phyloP scores from a whole-genome alignment of 2,888 invertebrate species.

The Xestia c-nigrum region DNA sequence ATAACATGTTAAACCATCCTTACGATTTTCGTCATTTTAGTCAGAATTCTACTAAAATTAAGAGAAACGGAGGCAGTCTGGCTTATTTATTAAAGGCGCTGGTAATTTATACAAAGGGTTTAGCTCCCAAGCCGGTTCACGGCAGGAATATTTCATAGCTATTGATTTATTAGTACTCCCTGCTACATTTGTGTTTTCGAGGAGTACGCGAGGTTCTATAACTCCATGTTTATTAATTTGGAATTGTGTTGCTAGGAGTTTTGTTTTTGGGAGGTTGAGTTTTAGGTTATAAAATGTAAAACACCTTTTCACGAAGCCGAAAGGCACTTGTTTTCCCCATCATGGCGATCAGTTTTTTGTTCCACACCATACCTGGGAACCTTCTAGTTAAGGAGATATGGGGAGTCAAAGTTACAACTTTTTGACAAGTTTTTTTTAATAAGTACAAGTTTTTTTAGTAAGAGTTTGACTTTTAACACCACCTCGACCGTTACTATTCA shows the following conservation, averaged over 20 bases:
- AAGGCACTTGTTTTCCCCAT: too few relatives aligned
- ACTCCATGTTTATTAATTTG: neutral
- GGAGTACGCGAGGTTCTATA: neutral
- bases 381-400: too few relatives aligned
- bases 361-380: too few relatives aligned
- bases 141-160: constrained; percentile 51
- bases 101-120: constrained; percentile 52
- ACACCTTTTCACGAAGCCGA: too few relatives aligned
- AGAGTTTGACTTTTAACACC: too few relatives aligned
- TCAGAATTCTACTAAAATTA: constrained; percentile 29
- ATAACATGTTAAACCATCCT: neutral
- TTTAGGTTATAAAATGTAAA: neutral
- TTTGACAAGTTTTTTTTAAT: too few relatives aligned
- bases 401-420: too few relatives aligned
- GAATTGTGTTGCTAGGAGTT: neutral
- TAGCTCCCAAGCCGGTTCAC: constrained; percentile 11
- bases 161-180: constrained; percentile 52
- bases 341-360: too few relatives aligned
- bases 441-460: too few relatives aligned
- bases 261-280: neutral
- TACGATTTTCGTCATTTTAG: constrained; percentile 17
- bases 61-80: constrained; percentile 31
- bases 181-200: constrained; percentile 12
- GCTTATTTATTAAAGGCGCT: constrained; percentile 49
- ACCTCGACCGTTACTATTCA: too few relatives aligned